Evolutionary conservation across 2,113 vertebrate genomes (phyloP).

Genomic region (Catharus fuscescens): DNA sequence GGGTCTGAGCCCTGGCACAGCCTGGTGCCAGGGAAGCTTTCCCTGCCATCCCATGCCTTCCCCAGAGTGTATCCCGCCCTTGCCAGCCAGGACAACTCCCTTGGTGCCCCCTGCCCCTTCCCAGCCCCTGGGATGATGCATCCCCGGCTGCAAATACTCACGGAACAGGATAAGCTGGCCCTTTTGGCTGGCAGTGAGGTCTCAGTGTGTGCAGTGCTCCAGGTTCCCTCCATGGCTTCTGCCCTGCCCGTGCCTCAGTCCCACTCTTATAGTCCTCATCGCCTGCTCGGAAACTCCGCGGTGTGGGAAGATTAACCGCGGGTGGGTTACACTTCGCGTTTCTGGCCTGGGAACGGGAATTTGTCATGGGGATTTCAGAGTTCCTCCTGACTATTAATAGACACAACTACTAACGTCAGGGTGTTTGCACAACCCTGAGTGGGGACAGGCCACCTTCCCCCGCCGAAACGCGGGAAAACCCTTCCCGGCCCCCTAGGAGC

Average conservation of each 20-base stretch:
- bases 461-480: neutral
- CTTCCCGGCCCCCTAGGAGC: neutral
- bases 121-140: fast-evolving
- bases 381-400: neutral
- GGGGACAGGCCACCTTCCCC: neutral
- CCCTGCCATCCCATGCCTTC: neutral
- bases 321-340: fast-evolving
- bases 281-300: neutral
- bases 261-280: neutral
- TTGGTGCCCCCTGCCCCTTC: neutral
- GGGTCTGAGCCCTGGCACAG: neutral
- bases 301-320: neutral
- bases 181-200: fast-evolving
- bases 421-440: neutral
- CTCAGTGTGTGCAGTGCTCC: fast-evolving
- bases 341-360: neutral
- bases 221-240: neutral
- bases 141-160: neutral
- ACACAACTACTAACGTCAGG: fast-evolving
- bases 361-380: neutral
- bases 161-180: fast-evolving
- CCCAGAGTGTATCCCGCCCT: neutral
- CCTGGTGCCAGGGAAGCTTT: neutral
- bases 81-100: fast-evolving
- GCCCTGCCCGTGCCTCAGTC: fast-evolving